Evolutionary conservation across 2,888 invertebrate genomes (phyloP).

Genomic region (Thalpophila matura): DNA sequence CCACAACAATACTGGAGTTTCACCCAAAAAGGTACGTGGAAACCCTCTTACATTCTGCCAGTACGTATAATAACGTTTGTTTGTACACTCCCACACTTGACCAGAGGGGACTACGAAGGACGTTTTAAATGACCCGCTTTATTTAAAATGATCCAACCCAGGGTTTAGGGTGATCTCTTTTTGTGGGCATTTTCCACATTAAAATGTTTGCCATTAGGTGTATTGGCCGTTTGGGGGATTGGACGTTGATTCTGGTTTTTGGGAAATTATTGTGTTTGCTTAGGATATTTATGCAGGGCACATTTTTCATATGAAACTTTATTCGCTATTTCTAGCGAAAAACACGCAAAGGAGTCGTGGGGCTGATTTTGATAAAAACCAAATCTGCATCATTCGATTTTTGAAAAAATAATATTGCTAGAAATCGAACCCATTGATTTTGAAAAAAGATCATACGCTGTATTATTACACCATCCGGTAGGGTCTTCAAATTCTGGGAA

Average conservation of each 20-base stretch:
- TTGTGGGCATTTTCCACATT: conserved; percentile 23
- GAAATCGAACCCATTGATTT: too few species aligned
- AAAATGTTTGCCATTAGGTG: conserved; percentile 16
- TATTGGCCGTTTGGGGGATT: conserved; percentile 1
- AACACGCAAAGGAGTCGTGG: too few species aligned
- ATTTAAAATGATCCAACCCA: conserved; percentile 42
- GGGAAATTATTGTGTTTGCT: too few species aligned
- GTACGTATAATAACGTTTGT: conserved; percentile 14
- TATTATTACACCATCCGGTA: too few species aligned
- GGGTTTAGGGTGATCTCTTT: conserved; percentile 23
- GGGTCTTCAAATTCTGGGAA: too few species aligned
- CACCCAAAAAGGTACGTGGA: conserved; percentile 28
- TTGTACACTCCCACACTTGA: conserved; percentile 35
- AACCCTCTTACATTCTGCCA: conserved; percentile 36
- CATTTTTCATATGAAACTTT: too few species aligned
- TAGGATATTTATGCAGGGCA: too few species aligned
- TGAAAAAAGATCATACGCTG: too few species aligned
- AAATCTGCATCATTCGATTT: too few species aligned
- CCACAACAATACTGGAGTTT: conserved; percentile 27
- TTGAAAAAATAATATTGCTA: too few species aligned
- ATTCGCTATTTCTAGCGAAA: too few species aligned
- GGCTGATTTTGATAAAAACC: too few species aligned
- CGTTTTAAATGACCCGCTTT: conserved; percentile 36
- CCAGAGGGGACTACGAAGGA: conserved; percentile 32
- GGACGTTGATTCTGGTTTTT: neutral